Conservation (phyloP, 2,113 vertebrate species). For the Neoarius graeffei region DNA sequence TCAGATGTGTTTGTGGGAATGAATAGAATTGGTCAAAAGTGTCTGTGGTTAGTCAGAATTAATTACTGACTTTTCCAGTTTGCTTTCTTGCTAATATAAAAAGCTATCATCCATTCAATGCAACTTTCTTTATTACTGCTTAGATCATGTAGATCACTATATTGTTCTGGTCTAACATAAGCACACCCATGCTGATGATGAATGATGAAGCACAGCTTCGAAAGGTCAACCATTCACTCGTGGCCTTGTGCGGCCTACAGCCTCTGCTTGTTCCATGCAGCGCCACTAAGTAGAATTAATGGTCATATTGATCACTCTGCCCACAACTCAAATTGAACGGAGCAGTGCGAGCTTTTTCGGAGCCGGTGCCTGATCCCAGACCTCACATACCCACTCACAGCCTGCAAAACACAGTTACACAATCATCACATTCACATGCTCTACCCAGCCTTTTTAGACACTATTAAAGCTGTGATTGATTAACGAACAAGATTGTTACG, state of each 20-base stretch:
- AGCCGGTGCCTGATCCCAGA: conserved; percentile 32
- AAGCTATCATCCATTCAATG: not conserved
- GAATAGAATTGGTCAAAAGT: not conserved
- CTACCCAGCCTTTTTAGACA: conserved; percentile 33
- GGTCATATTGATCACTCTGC: conserved; percentile 55
- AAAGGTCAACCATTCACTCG: conserved; percentile 50
- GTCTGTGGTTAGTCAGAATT: not conserved
- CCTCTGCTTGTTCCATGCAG: conserved; percentile 35
- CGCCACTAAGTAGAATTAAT: conserved; percentile 58
- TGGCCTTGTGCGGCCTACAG: conserved; percentile 52
- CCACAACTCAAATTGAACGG: conserved; percentile 56
- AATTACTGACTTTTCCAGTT: not conserved
- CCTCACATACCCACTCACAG: conserved; percentile 21
- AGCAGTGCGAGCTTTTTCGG: conserved; percentile 34
- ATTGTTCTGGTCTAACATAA: conserved; percentile 13
- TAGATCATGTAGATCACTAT: not conserved
- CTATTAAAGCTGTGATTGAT: conserved; percentile 48
- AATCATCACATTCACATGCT: not conserved
- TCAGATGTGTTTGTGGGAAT: not conserved
- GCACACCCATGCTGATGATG: conserved; percentile 13
- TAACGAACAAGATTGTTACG: conserved; percentile 40
- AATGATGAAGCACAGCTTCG: conserved; percentile 14
- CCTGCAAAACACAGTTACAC: not conserved
- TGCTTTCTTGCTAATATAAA: not conserved
- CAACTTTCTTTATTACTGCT: not conserved